Evolutionary conservation across 2,797 vertebrate species (phyloP).

Genomic region (Bufotes viridis): DNA sequence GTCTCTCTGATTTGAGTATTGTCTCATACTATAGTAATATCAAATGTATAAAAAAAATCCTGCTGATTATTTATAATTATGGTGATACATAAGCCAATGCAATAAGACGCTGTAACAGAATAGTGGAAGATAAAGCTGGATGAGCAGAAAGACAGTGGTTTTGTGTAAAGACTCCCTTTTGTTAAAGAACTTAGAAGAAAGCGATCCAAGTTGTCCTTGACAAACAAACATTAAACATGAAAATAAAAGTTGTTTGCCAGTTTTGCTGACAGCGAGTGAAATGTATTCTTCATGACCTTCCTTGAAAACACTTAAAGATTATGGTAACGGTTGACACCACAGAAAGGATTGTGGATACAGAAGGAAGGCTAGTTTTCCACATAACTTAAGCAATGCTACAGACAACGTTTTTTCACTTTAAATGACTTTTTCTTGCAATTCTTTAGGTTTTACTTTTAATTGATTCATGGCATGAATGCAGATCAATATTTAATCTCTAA

Average conservation of each 20-base stretch:
- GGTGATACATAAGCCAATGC: neutral
- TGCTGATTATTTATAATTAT: neutral
- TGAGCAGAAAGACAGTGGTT: neutral
- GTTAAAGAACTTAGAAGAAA: slow-evolving; percentile 49
- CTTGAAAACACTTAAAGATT: slow-evolving; percentile 60
- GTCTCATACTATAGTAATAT: neutral
- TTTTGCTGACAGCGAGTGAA: slow-evolving; percentile 59
- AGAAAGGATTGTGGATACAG: slow-evolving; percentile 49
- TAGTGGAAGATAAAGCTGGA: neutral
- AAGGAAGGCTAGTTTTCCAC: slow-evolving; percentile 21
- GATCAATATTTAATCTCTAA: neutral
- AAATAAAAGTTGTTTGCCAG: slow-evolving; percentile 62
- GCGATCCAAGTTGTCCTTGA: slow-evolving; percentile 59
- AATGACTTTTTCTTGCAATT: neutral
- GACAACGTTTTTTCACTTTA: slow-evolving; percentile 7
- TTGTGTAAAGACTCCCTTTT: slow-evolving; percentile 22
- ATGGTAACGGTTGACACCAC: slow-evolving; percentile 55
- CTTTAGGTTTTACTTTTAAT: neutral
- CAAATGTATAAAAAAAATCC: neutral
- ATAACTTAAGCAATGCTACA: slow-evolving; percentile 25
- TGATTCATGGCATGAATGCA: neutral
- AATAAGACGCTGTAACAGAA: neutral
- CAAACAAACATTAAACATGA: slow-evolving; percentile 59
- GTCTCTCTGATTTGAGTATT: neutral
- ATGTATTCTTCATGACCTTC: slow-evolving; percentile 60